phyloP scores from a whole-genome alignment of 2,113 vertebrate genomes.

The Oncorhynchus gorbuscha region DNA sequence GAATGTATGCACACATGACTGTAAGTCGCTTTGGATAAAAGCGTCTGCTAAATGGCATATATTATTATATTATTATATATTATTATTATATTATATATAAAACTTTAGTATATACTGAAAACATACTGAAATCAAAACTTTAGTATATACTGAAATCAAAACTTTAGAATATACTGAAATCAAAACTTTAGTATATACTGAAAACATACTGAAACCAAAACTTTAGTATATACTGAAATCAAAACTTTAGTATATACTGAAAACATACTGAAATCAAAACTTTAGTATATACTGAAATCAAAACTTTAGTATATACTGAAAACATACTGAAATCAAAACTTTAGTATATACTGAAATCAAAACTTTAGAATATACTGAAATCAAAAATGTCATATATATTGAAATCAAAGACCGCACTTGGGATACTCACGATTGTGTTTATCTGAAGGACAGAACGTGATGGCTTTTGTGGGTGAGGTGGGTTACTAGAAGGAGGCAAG shows the following conservation, averaged over 20 bases:
- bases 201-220: background rate
- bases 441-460: constrained; percentile 31
- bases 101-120: no score
- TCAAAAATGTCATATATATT: background rate
- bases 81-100: no score
- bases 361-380: background rate
- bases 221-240: background rate
- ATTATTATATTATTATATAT: no score
- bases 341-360: background rate
- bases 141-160: background rate
- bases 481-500: constrained; percentile 46
- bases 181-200: background rate
- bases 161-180: background rate
- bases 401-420: background rate
- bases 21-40: no score
- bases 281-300: no score
- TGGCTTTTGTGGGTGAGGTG: constrained; percentile 26
- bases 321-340: background rate
- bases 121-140: background rate
- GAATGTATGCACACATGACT: no score
- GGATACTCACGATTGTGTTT: constrained; percentile 18
- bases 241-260: background rate
- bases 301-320: no score
- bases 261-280: background rate
- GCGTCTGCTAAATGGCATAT: no score